Evolutionary conservation across 1,140 invertebrate species (phyloP), one percentile per base, ranked within the genome.

Genomic region (Neodiprion virginianus): DNA sequence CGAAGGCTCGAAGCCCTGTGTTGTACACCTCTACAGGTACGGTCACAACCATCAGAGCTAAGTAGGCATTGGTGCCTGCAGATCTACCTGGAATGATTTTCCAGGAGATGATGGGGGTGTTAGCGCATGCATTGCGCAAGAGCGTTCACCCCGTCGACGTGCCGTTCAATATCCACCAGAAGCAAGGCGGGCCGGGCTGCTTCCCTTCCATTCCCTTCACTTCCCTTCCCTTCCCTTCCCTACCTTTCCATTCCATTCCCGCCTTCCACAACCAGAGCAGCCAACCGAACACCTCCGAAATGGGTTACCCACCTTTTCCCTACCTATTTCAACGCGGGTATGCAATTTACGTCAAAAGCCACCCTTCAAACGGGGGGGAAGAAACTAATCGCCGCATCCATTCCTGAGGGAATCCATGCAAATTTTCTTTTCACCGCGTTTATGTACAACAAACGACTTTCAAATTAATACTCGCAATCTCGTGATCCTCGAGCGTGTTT

Each of bases 101-200:
- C 53, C 11, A 12, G 53, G 53, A 61, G 53, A 61, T 12, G 53
- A 61, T 17, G 53, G 53, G 53, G 53, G 53, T 61, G 53, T 61
- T 61, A 61, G 53, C 53, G 53, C 53, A 17, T 61, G 53, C n/a
- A 61, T 87, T 88, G 86, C 86, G 86, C 86, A 88, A 87, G 86
- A 87, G 85, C 86, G 79, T 88, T 88, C 84, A 88, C 86, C 86
- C 82, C 86, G 28, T 40, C 28, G 28, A 3, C 28, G 86, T 81
- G n/a, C 53, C 53, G 53, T 61, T 87, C 86, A 86, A 88, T 88
- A 87, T 84, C 83, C 76, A 77, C 66, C 78, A 76, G 74, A 72
- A 71, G 67, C 53, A 40, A 40, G 28, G 28, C 28, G 53, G n/a
- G 53, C 53, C 8, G n/a, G 11, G 53, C 11, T 40, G 5, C 28